Evolutionary conservation across 2,888 invertebrate species (phyloP), one percentile per base, ranked within the genome.

Genomic region (Pyrrhia umbra): DNA sequence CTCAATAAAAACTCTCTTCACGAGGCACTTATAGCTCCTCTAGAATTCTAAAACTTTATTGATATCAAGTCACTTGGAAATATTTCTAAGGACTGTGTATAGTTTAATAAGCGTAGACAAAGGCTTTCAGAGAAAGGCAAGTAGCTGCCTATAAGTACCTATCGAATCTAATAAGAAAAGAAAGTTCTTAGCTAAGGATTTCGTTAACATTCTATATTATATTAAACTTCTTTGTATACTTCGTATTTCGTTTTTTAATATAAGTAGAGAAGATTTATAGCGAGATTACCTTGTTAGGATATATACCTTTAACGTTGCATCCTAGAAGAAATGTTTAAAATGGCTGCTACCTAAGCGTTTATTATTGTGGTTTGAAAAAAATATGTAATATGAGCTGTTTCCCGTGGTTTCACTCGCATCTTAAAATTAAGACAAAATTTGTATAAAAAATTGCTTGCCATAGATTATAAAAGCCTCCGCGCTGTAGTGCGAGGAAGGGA

Each of bases 171-270:
- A 30, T 13, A 9, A 52, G 8, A 63, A 30, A 6, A n/a, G 18
- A 27, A 9, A 18, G 16, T 27, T 68, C 18, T 21, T 23, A 8
- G 25, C 21, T 30, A 23, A 62, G 21, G 9, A 21, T 34, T 67
- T 45, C 18, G 25, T 47, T 52, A 67, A 67, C 55, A 46, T 66
- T 67, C 6, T 15, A 8, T n/a, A 52, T 51, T 18, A 72, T n/a
- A 52, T 65, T 18, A 67, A 64, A 47, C 13, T 67, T 23, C 23
- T 67, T 49, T 49, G 23, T 18, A 43, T 8, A 43, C 15, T 20
- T 47, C 3, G 46, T 49, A 23, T 43, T 42, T 30, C 9, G 6
- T 47, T 27, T 70, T 63, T 20, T 37, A 2, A 30, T 20, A 10
- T 10, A 5, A 49, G 23, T 1, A 5, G 21, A 47, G 30, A 51